Conservation (phyloP, 2,888 invertebrate species). For the Tinea semifulvella region DNA sequence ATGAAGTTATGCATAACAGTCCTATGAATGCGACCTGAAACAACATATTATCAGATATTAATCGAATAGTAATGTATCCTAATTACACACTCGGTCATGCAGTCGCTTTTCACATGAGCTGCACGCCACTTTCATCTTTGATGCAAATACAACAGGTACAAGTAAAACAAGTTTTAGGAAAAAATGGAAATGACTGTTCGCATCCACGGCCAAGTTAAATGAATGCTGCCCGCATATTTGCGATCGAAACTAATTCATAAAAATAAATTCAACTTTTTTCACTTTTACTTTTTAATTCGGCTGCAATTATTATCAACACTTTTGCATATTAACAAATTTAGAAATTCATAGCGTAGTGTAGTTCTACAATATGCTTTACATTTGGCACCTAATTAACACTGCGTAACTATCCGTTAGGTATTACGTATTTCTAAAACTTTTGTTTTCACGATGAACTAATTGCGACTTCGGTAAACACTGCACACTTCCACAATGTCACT, state of each 20-base stretch:
- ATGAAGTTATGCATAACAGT: slow-evolving; percentile 42
- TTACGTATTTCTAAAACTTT: no score
- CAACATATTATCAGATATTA: slow-evolving; percentile 23
- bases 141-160: slow-evolving; percentile 14
- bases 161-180: slow-evolving; percentile 32
- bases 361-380: slow-evolving; percentile 6
- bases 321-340: no score
- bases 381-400: slow-evolving; percentile 18
- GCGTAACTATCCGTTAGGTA: slow-evolving; percentile 1
- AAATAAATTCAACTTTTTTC: slow-evolving; percentile 58
- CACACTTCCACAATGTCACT: slow-evolving; percentile 34
- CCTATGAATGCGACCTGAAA: slow-evolving; percentile 46
- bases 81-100: background rate
- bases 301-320: no score
- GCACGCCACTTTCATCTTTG: slow-evolving; percentile 12
- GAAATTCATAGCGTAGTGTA: slow-evolving; percentile 16
- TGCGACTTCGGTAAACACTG: background rate
- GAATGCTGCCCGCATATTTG: slow-evolving; percentile 48
- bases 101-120: slow-evolving; percentile 1
- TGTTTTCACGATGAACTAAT: no score
- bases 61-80: no score
- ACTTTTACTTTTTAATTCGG: slow-evolving; percentile 47
- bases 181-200: slow-evolving; percentile 27
- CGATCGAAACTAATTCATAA: slow-evolving; percentile 50
- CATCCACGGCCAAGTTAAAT: slow-evolving; percentile 29